Base-by-base conservation (phyloP, 2,888 invertebrate genomes). In the Drosophila quinaria region DNA sequence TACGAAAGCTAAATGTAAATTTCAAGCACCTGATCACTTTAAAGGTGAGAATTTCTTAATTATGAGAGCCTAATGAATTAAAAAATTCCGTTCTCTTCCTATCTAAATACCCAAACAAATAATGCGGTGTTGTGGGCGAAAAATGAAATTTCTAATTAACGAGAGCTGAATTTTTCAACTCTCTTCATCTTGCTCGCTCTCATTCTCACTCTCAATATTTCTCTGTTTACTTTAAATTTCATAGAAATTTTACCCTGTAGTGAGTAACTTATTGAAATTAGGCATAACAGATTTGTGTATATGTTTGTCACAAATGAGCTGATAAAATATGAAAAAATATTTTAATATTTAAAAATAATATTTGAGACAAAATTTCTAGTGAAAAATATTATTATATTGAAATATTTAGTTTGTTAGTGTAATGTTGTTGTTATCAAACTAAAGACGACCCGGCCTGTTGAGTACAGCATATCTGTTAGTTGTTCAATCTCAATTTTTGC, bases 101-200 rank as follows among this genome's bases (percentile, higher is more conserved):
- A 4, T 35, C 11, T 5, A 13, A 35, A 49, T 25, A n/a, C 25
- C 25, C 13, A 17, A 49, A 17, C 15, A 11, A 33, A 31, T 13
- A 49, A 31, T 35, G 11, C 31, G 6, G 31, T 6, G 15, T 15
- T n/a, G 42, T 17, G 49, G 31, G 25, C 41, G 15, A 22, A 42
- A 59, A 51, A 37, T 64, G 10, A 47, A 50, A 73, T 71, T 58
- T n/a, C 41, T 66, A 52, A 47, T 66, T 51, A 66, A 66, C 29
- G 51, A 47, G 29, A 25, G 54, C 63, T 29, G 15, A 25, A 22
- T 39, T 51, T 56, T 41, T 9, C 66, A 58, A 25, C 37, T 46
- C 2, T 8, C 39, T 17, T 29, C 9, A 33, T n/a, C 8, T 35
- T 13, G 25, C 25, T 25, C 25, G 29, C 6, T 8, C 3, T 17